Evolutionary conservation across 2,113 vertebrate genomes (phyloP).

Genomic region (Petroica traversi): DNA sequence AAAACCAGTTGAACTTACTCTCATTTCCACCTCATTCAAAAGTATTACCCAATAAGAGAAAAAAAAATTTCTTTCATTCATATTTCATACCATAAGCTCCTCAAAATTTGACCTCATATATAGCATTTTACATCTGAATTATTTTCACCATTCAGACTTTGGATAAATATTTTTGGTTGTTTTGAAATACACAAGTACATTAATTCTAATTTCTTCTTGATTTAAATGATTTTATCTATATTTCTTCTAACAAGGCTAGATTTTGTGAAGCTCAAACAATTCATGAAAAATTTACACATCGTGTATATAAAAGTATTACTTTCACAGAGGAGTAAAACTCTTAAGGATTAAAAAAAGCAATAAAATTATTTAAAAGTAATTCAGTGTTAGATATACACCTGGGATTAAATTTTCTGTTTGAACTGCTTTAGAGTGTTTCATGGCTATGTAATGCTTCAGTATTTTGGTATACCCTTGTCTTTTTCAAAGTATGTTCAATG

Average conservation of each 20-base stretch:
- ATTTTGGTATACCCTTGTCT: background rate
- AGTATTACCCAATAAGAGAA: background rate
- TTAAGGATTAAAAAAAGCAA: background rate
- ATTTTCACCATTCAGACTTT: background rate
- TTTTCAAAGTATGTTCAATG: background rate
- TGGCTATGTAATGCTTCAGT: background rate
- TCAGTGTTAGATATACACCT: background rate
- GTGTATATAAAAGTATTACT: fast-evolving
- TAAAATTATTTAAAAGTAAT: background rate
- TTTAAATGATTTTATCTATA: background rate
- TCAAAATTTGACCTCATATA: background rate
- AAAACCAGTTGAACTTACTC: background rate
- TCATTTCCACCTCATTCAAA: background rate
- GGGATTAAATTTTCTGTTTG: background rate
- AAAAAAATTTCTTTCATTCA: background rate
- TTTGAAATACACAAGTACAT: background rate
- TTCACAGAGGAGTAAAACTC: background rate
- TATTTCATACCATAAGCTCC: background rate
- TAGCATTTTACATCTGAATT: background rate
- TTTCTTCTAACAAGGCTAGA: background rate
- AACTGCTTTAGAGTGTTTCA: background rate
- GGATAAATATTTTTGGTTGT: background rate
- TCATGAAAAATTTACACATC: background rate
- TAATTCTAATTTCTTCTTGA: background rate
- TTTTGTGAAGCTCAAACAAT: background rate